Conservation (phyloP, 2,888 invertebrate species). For the Danaus chrysippus region DNA sequence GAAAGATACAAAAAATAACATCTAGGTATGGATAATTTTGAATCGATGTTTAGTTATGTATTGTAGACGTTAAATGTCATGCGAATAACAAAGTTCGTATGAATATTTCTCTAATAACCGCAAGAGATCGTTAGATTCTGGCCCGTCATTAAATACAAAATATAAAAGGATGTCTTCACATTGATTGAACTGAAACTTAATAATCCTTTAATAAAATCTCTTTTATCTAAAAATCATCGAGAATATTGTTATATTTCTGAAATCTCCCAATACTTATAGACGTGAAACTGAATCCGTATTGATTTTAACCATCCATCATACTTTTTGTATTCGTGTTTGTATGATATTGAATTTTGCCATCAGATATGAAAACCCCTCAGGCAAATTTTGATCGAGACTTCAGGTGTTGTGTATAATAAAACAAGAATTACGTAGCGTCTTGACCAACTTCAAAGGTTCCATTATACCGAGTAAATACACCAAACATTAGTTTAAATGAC, state of each 20-base stretch:
- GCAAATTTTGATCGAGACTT: slow-evolving; percentile 24
- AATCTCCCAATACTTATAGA: neutral
- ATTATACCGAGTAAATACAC: neutral
- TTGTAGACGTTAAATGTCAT: too few species aligned
- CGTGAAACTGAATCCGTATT: neutral
- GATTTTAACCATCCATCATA: too few species aligned
- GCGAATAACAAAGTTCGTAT: neutral
- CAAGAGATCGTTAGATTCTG: neutral
- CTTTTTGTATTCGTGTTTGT: too few species aligned
- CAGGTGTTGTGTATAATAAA: slow-evolving; percentile 31
- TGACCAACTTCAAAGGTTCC: slow-evolving; percentile 22
- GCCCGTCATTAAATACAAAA: neutral
- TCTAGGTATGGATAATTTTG: too few species aligned
- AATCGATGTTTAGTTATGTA: too few species aligned
- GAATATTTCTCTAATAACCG: neutral
- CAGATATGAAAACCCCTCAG: slow-evolving; percentile 10
- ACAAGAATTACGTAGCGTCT: slow-evolving; percentile 22
- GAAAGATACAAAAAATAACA: too few species aligned
- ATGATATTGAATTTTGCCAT: too few species aligned
- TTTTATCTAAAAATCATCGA: too few species aligned
- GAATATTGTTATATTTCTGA: too few species aligned
- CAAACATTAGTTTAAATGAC: neutral
- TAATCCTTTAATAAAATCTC: too few species aligned
- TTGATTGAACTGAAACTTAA: neutral
- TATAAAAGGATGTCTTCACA: neutral